phyloP scores from a whole-genome alignment of 2,113 vertebrate genomes.

The Loxodonta africana region DNA sequence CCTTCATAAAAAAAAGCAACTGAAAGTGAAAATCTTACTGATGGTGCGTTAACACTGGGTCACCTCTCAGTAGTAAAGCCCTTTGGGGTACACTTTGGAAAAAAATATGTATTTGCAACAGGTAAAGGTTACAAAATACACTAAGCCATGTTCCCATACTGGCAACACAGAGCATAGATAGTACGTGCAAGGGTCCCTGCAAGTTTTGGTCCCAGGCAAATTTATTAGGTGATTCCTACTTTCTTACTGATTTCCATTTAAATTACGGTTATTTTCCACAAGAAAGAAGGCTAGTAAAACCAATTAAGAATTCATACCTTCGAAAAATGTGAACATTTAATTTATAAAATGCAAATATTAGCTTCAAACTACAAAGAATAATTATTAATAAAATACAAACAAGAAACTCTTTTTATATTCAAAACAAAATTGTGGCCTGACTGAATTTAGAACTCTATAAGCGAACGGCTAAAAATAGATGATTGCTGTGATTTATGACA shows the following conservation, averaged over 20 bases:
- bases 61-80: not conserved
- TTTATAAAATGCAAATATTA: not conserved
- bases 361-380: conserved; percentile 15
- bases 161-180: not conserved
- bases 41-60: not conserved
- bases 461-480: not conserved
- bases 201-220: not conserved
- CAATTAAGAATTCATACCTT: not conserved
- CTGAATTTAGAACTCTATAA: not conserved
- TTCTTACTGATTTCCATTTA: conserved; percentile 52
- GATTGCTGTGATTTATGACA: not conserved
- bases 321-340: conserved; percentile 19
- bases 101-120: conserved; percentile 4
- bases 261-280: conserved; percentile 29
- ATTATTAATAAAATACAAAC: conserved; percentile 9
- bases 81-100: not conserved
- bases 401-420: conserved; percentile 21
- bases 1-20: conserved; percentile 1
- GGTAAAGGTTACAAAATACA: conserved; percentile 8
- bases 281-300: not conserved
- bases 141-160: not conserved
- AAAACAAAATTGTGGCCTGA: conserved; percentile 46
- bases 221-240: not conserved
- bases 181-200: not conserved
- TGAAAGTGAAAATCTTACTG: conserved; percentile 1